A percentile compares a stretch with the other conserved stretches of the same genome.
Evolutionary conservation across 2,888 invertebrate genomes (phyloP).

Genomic region (Drosophila parthenogenetica): DNA sequence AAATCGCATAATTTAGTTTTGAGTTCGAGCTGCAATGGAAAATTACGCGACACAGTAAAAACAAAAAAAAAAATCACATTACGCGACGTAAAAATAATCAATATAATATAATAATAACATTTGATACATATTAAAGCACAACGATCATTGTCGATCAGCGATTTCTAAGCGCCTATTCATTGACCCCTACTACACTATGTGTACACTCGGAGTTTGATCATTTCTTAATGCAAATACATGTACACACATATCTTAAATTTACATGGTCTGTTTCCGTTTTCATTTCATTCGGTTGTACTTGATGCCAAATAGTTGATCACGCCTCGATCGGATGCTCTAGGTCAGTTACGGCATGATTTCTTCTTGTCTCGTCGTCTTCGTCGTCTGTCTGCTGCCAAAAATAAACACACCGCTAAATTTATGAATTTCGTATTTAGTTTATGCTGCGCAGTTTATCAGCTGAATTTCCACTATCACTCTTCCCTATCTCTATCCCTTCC

Average conservation of each 20-base stretch:
- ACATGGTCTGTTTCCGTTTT: conserved; percentile 15
- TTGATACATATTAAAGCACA: conserved; percentile 28
- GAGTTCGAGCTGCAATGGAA: conserved; percentile 62
- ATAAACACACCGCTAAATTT: conserved; percentile 65
- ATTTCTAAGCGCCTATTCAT: conserved; percentile 54
- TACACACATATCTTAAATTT: background rate
- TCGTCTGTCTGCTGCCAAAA: conserved; percentile 51
- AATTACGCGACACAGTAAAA: conserved; percentile 60
- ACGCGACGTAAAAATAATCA: conserved; percentile 26
- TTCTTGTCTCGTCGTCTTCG: background rate
- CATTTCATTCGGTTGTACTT: background rate
- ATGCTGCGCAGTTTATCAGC: conserved; percentile 77
- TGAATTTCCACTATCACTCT: background rate
- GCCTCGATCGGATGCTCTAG: conserved; percentile 80
- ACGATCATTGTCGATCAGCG: conserved; percentile 27
- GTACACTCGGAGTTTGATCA: background rate
- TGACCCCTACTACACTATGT: conserved; percentile 36
- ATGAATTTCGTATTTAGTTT: conserved; percentile 59
- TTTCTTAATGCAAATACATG: no score
- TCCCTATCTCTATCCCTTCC: no score
- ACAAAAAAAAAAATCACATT: conserved; percentile 11
- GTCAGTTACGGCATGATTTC: conserved; percentile 74
- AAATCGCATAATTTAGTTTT: conserved; percentile 78
- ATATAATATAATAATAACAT: conserved; percentile 10
- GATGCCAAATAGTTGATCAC: conserved; percentile 73